Evolutionary conservation across 2,888 invertebrate genomes (phyloP), one percentile per base, ranked within the genome.

Genomic region (Cheilosia scutellata): DNA sequence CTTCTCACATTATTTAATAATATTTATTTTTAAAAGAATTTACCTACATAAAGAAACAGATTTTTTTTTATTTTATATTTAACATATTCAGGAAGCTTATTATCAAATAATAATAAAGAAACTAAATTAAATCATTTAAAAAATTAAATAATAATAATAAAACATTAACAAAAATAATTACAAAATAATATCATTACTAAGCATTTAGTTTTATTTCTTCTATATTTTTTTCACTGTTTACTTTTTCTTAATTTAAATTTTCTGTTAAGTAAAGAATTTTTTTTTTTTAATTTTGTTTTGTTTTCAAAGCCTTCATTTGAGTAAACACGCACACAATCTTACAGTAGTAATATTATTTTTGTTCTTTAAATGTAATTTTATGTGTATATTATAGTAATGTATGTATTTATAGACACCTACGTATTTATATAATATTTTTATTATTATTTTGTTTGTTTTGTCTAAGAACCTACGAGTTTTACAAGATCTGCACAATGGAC

Each of bases 281-380:
- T 37, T 37, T 60, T 33, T 51, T 62, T 62, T 40, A 74, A 4
- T 51, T 66, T 77, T 68, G 63, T 20, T 55, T 55, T 16, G 20
- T 16, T 58, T 57, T 68, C 53, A 75, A 87, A 87, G 87, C 87
- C 82, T 74, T 87, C 82, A 75, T 44, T 82, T 80, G 82, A 86
- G 72, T 86, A 86, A 80, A 87, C 87, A 87, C 87, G 82, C 87
- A 87, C 87, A 87, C 87, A 78, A 87, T 82, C 87, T 87, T 87
- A 87, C 72, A 68, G 49, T 74, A 70, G 70, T 74, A 87, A 78
- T 74, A 74, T 63, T 82, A 74, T 65, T 74, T 60, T 70, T 42
- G 40, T 76, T 65, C 55, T 82, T 71, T 70, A 80, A 80, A 72
- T 87, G 68, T 68, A 76, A 62, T 75, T 76, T 76, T 72, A 62